Evolutionary conservation across 2,888 invertebrate genomes (phyloP).

Genomic region (Cryptus armator): DNA sequence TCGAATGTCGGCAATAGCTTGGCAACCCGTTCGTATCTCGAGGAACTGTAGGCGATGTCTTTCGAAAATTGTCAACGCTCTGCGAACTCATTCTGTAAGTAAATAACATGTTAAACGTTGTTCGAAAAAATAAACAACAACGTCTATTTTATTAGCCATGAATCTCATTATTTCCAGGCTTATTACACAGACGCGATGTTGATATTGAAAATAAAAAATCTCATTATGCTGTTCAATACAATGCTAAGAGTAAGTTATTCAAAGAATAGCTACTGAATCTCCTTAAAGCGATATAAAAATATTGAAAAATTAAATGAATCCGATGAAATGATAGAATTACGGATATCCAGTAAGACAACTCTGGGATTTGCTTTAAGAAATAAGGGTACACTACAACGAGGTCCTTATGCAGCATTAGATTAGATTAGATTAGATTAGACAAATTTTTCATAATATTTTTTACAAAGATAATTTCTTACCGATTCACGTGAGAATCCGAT

Average conservation of each 20-base stretch:
- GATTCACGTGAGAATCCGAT: constrained; percentile 88
- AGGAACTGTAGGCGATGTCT: constrained; percentile 97
- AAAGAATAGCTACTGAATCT: background rate
- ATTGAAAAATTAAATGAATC: too few relatives aligned
- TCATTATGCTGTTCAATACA: constrained; percentile 97
- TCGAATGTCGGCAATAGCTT: constrained; percentile 96
- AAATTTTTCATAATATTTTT: constrained; percentile 96
- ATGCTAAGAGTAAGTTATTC: constrained; percentile 90
- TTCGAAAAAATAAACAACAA: too few relatives aligned
- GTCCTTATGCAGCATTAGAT: constrained; percentile 99
- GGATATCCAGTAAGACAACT: constrained; percentile 96
- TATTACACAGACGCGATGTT: constrained; percentile 97
- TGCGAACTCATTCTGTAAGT: constrained; percentile 93
- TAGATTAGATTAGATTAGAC: too few relatives aligned
- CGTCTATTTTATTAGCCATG: too few relatives aligned
- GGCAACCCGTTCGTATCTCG: constrained; percentile 95
- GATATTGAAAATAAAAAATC: constrained; percentile 97
- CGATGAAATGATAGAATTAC: constrained; percentile 87
- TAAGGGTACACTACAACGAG: constrained; percentile 98
- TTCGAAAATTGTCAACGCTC: constrained; percentile 93
- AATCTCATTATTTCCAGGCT: constrained; percentile 87
- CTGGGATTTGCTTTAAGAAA: constrained; percentile 95
- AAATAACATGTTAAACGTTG: background rate
- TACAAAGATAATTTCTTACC: constrained; percentile 97
- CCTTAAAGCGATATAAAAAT: background rate